Percentiles rank a stretch among this genome's conserved stretches.
These are phyloP conservation scores for Rhea pennata DNA, from an alignment of 2,113 vertebrate genomes.

Conservation along the genomic window DNA sequence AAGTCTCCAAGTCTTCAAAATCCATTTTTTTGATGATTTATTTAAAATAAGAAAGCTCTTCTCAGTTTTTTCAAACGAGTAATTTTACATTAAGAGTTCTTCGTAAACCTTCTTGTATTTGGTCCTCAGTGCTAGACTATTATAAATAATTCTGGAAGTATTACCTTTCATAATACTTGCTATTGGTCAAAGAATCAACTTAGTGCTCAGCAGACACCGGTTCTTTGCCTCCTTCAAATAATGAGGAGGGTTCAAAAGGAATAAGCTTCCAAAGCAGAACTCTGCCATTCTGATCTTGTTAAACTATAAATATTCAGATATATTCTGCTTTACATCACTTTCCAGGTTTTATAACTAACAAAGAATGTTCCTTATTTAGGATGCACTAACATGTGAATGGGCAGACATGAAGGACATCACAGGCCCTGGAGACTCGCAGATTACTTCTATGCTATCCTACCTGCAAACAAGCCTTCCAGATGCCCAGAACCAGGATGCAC, in stretches of 20 bases:
- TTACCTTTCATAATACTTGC: background rate
- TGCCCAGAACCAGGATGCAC: background rate
- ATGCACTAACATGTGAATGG: background rate
- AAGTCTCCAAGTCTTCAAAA: background rate
- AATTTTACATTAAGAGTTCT: background rate
- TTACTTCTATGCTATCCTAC: accelerated
- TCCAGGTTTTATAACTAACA: background rate
- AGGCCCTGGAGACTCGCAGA: background rate
- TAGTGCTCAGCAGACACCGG: background rate
- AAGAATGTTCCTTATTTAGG: background rate
- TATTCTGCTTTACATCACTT: background rate
- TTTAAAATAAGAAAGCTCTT: background rate
- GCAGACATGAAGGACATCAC: background rate
- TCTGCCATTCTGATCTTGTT: background rate
- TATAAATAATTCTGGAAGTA: background rate
- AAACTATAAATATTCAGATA: background rate
- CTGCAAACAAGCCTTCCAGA: background rate
- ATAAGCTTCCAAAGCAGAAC: background rate
- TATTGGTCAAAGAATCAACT: slow-evolving; percentile 24
- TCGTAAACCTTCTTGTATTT: background rate
- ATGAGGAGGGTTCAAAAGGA: background rate
- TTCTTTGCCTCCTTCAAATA: background rate
- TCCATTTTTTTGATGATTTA: background rate
- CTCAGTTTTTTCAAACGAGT: background rate
- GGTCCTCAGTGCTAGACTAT: background rate